These are phyloP conservation scores for Channa striata DNA, from an alignment of 2,797 vertebrate species.

Conservation along the genomic window DNA sequence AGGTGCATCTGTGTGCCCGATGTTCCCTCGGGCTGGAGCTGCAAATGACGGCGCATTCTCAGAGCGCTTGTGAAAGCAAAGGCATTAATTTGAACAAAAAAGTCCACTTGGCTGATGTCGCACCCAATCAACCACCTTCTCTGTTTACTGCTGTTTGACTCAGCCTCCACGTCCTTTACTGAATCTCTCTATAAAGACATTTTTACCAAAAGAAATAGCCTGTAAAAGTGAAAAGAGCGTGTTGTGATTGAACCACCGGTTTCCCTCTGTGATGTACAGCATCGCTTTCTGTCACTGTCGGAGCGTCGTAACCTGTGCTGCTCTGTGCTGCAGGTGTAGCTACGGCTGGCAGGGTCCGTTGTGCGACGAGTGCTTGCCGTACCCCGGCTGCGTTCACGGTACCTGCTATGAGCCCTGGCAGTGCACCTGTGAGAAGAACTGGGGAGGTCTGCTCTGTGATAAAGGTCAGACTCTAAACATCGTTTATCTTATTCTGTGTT, in stretches of 20 bases:
- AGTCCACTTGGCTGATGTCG: constrained; percentile 9
- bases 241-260: no score
- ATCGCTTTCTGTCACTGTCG: neutral
- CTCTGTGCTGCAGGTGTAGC: constrained; percentile 87
- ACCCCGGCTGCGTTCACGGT: constrained; percentile 95
- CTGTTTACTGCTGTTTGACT: neutral
- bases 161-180: neutral
- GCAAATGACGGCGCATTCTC: constrained; percentile 32
- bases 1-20: constrained; percentile 31
- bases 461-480: constrained; percentile 85
- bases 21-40: constrained; percentile 36
- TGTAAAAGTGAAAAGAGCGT: no score
- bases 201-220: no score
- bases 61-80: constrained; percentile 32
- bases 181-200: neutral
- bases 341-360: constrained; percentile 95
- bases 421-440: constrained; percentile 97
- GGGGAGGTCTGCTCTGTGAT: constrained; percentile 95
- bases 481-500: neutral
- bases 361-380: constrained; percentile 92
- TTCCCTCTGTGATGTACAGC: no score
- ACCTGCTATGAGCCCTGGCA: constrained; percentile 92
- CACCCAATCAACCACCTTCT: constrained; percentile 34
- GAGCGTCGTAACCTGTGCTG: fast-evolving
- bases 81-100: constrained; percentile 19